Evolutionary conservation across 2,888 invertebrate genomes (phyloP).

Genomic region (Cetonia aurata): DNA sequence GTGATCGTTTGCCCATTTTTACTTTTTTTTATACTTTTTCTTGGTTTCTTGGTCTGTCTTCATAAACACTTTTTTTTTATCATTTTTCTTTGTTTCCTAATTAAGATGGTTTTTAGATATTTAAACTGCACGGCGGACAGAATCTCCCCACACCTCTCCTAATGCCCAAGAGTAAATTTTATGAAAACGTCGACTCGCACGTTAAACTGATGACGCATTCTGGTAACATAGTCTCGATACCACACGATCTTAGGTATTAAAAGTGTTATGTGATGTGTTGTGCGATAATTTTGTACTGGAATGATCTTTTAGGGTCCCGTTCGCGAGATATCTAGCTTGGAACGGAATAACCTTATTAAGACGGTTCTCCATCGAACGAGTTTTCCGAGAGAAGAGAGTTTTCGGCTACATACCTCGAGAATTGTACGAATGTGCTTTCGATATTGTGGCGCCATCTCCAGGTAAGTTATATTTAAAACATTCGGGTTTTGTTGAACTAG

Average conservation of each 20-base stretch:
- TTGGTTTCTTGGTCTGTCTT: too few relatives aligned
- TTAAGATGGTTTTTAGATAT: conserved; percentile 65
- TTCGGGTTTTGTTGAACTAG: too few relatives aligned
- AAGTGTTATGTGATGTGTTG: not conserved
- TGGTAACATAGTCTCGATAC: conserved; percentile 86
- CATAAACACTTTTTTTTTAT: too few relatives aligned
- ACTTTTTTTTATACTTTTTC: too few relatives aligned
- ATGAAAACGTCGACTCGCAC: conserved; percentile 72
- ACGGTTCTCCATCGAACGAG: conserved; percentile 88
- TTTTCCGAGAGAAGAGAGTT: conserved; percentile 85
- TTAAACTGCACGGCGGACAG: conserved; percentile 84
- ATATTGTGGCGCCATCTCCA: conserved; percentile 85
- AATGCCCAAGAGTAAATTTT: conserved; percentile 78
- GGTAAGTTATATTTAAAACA: conserved; percentile 66
- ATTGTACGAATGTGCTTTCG: conserved; percentile 92
- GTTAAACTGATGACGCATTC: conserved; percentile 89
- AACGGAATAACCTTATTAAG: conserved; percentile 83
- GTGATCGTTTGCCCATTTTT: too few relatives aligned
- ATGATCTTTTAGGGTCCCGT: conserved; percentile 71
- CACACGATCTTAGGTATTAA: conserved; percentile 81
- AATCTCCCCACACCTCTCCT: conserved; percentile 84
- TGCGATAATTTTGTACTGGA: not conserved
- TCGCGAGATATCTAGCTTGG: conserved; percentile 86
- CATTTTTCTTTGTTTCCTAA: conserved; percentile 22
- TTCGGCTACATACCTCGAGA: conserved; percentile 90